Evolutionary conservation across 2,888 invertebrate species (phyloP), one percentile per base, ranked within the genome.

Genomic region (Fabriciana adippe): DNA sequence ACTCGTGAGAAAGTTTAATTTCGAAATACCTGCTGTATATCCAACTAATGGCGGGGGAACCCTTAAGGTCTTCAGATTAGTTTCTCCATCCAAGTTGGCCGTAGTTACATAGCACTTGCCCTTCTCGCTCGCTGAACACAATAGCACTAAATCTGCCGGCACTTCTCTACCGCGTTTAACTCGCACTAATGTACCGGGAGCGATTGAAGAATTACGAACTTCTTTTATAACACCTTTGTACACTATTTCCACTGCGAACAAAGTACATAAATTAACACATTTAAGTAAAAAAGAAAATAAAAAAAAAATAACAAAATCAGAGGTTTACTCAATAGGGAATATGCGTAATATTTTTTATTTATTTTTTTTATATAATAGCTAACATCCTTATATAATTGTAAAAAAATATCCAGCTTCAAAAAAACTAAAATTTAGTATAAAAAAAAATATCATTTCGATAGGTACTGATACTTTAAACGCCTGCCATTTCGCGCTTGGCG

Each of bases 11-110:
- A 41, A 11, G 35, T 41, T 41, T 41, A 11, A 41, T 41, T 41
- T 8, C 35, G 15, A 67, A 74, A 69, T 77, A 92, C 93, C 93
- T 76, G 91, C 81, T 1, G 90, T 86, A 66, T 84, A 92, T 15
- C 88, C 90, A 0, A 89, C 78, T 3, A 93, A 79, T 0, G 92
- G 86, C 3, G 87, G 85, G 0, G 90, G 90, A 1, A 93, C 93
- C 68, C 92, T 80, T 67, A 93, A 70, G 68, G 95, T 95, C 90
- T 96, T 96, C 57, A 96, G 87, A 80, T 96, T 96, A 1, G 96
- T 96, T 86, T 96, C 96, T 0, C 97, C 97, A 78, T 97, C 97
- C 56, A 97, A 91, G 86, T 97, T 97, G n/a, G 97, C 96, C 0
- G 97, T 97, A 45, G 96, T 97, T 56, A 97, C 93, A 83, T 94